phyloP scores from a whole-genome alignment of 2,888 invertebrate species.

The Platycheirus albimanus region DNA sequence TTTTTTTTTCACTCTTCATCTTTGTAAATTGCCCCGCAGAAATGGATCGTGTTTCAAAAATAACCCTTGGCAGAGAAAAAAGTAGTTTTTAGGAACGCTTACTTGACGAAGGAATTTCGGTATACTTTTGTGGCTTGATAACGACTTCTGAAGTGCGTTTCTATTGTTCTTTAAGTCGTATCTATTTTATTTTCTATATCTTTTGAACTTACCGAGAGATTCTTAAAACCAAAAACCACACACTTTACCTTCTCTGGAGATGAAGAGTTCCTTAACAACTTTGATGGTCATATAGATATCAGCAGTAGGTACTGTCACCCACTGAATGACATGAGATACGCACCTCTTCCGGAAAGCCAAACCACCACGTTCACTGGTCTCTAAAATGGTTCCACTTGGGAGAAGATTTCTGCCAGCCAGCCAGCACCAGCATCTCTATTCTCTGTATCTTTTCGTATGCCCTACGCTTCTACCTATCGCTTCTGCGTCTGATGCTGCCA shows the following conservation, averaged over 20 bases:
- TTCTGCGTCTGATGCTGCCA: slow-evolving; percentile 7
- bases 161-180: slow-evolving; percentile 26
- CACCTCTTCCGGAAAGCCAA: slow-evolving; percentile 58
- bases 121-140: slow-evolving; percentile 18
- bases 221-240: too few relatives aligned
- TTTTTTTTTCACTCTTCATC: slow-evolving; percentile 39
- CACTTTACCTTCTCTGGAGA: too few relatives aligned
- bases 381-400: slow-evolving; percentile 46
- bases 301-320: slow-evolving; percentile 21
- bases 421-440: slow-evolving; percentile 11
- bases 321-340: slow-evolving; percentile 50
- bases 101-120: slow-evolving; percentile 43
- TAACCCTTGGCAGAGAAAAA: slow-evolving; percentile 30
- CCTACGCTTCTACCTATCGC: not conserved
- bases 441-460: not conserved
- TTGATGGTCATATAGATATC: slow-evolving; percentile 32
- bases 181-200: slow-evolving; percentile 8
- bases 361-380: slow-evolving; percentile 36
- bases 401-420: slow-evolving; percentile 22
- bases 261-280: slow-evolving; percentile 5
- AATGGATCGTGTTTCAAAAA: slow-evolving; percentile 64
- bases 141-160: slow-evolving; percentile 20
- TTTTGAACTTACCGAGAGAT: slow-evolving; percentile 30
- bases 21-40: slow-evolving; percentile 58
- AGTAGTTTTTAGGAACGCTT: not conserved